A percentile compares a stretch with the other conserved stretches of the same genome.
Conservation (phyloP, 2,113 vertebrate genomes). For the Acrocephalus arundinaceus region DNA sequence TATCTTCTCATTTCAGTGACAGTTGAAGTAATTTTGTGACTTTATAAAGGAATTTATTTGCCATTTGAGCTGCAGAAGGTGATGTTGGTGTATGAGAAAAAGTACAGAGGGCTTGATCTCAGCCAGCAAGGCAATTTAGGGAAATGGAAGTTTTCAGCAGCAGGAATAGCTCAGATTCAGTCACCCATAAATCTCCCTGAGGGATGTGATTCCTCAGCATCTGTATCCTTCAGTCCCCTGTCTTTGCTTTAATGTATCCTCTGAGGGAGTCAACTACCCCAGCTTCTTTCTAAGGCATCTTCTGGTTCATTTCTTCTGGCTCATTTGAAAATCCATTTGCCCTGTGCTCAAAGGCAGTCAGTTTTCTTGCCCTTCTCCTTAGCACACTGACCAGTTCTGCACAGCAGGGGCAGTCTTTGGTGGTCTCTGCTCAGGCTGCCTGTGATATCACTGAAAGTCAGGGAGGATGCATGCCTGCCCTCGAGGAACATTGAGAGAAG, state of each 20-base stretch:
- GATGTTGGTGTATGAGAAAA: not conserved
- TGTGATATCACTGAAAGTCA: not conserved
- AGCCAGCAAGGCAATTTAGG: not conserved
- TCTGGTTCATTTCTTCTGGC: not conserved
- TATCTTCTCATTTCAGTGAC: not conserved
- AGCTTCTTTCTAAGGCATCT: not conserved
- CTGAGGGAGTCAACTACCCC: not conserved
- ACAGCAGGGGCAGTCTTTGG: fast-evolving
- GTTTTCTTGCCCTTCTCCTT: not conserved
- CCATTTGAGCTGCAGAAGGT: not conserved
- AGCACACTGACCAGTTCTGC: not conserved
- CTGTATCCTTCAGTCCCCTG: not conserved
- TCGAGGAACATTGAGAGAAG: not conserved
- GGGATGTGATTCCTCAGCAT: not conserved
- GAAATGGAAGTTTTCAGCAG: constrained; percentile 1
- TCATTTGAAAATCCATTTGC: not conserved
- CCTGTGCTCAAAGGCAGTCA: not conserved
- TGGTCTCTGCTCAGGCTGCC: not conserved
- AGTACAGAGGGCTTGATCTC: not conserved
- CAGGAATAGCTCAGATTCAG: not conserved
- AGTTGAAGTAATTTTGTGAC: not conserved
- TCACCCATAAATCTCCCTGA: not conserved
- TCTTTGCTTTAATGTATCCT: not conserved
- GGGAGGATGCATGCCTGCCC: not conserved
- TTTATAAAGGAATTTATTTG: not conserved